Conservation (phyloP, 2,888 invertebrate genomes). For the Philhelius pedissequus region DNA sequence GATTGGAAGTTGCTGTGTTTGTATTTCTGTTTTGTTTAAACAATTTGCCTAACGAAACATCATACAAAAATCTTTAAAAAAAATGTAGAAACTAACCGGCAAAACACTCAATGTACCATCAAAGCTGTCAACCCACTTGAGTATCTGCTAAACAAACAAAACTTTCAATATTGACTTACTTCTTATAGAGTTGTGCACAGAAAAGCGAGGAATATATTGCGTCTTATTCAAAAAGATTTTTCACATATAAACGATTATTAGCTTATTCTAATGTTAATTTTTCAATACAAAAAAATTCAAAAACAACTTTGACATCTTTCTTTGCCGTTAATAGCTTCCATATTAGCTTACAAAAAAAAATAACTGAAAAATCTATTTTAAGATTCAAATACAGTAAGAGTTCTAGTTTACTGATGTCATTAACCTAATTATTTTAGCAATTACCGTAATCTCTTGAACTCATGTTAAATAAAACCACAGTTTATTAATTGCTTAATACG, state of each 20-base stretch:
- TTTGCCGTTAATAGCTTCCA: neutral
- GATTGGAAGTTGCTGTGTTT: neutral
- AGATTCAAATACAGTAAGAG: neutral
- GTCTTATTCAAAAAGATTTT: neutral
- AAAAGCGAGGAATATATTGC: neutral
- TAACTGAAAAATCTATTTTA: neutral
- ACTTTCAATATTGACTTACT: neutral
- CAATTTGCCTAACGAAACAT: neutral
- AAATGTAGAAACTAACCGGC: neutral
- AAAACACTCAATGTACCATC: neutral
- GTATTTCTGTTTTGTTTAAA: neutral
- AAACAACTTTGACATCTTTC: slow-evolving; percentile 6
- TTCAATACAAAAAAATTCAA: neutral
- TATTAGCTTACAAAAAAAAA: neutral
- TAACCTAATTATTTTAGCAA: no score
- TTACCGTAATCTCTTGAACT: no score
- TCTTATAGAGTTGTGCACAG: neutral
- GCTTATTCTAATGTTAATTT: neutral
- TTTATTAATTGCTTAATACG: no score
- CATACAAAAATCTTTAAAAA: neutral
- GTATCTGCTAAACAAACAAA: neutral
- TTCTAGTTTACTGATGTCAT: no score
- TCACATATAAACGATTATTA: neutral
- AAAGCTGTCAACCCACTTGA: no score
- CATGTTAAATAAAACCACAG: no score